Evolutionary conservation across 2,888 invertebrate genomes (phyloP).

Genomic region (Sarcophaga carnaria): DNA sequence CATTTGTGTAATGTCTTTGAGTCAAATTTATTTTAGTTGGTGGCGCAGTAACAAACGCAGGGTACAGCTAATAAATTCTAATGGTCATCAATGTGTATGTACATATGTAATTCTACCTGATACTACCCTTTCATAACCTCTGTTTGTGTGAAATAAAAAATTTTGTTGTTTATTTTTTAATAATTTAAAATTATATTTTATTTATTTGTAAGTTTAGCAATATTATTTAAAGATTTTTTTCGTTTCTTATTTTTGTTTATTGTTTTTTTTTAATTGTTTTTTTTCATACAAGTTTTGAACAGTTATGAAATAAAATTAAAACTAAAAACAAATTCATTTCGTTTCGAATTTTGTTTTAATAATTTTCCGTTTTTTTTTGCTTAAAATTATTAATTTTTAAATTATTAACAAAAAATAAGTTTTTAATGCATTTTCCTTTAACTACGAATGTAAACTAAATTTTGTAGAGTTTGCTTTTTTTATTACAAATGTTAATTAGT

Average conservation of each 20-base stretch:
- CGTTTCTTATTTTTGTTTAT: not conserved
- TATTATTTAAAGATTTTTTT: not conserved
- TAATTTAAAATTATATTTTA: conserved; percentile 67
- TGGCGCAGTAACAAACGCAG: too few relatives aligned
- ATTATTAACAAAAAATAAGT: conserved; percentile 5
- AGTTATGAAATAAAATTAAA: conserved; percentile 28
- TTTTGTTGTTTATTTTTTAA: conserved; percentile 37
- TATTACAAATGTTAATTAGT: conserved; percentile 19
- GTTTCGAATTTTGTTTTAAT: conserved; percentile 28
- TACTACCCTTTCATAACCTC: not conserved
- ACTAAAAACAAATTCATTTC: not conserved
- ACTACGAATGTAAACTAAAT: conserved; percentile 51
- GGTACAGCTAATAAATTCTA: too few relatives aligned
- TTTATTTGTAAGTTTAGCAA: conserved; percentile 55
- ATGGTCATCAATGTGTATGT: too few relatives aligned
- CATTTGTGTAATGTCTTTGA: too few relatives aligned
- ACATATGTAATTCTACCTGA: too few relatives aligned
- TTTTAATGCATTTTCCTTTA: conserved; percentile 32
- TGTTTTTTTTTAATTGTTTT: not conserved
- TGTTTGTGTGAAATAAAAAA: not conserved
- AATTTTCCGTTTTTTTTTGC: conserved; percentile 25
- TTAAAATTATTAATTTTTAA: conserved; percentile 31
- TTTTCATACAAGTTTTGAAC: conserved; percentile 48
- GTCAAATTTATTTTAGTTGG: too few relatives aligned
- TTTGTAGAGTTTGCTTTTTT: conserved; percentile 19